These are phyloP conservation scores for Catharus fuscescens DNA, from an alignment of 2,113 vertebrate genomes.

Conservation along the genomic window DNA sequence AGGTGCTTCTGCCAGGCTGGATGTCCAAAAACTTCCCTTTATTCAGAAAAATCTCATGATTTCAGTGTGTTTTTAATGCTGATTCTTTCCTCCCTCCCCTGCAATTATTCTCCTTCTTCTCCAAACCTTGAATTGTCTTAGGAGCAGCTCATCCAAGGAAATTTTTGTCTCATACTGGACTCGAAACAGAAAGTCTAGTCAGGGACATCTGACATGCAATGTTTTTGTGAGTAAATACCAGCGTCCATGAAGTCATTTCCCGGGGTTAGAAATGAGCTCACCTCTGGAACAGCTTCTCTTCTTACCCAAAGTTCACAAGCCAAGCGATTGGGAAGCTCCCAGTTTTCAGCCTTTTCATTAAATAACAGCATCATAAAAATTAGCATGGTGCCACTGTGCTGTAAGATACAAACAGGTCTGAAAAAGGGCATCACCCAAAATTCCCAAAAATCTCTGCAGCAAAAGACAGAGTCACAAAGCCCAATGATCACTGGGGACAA, in stretches of 20 bases:
- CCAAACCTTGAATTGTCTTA: constrained; percentile 46
- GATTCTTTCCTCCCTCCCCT: background rate
- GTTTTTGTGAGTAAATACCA: constrained; percentile 77
- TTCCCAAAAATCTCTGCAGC: background rate
- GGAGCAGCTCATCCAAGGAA: constrained; percentile 75
- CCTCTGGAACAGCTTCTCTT: constrained; percentile 30
- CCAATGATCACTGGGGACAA: background rate
- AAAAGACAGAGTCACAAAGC: background rate
- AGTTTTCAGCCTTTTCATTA: background rate
- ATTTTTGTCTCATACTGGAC: constrained; percentile 78
- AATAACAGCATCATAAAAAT: background rate
- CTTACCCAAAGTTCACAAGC: constrained; percentile 54
- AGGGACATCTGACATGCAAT: constrained; percentile 67
- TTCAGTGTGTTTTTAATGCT: background rate
- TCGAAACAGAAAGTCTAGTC: constrained; percentile 76
- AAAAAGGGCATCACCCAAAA: background rate
- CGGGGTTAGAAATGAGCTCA: constrained; percentile 68
- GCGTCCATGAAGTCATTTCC: constrained; percentile 76
- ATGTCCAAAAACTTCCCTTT: background rate
- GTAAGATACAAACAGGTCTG: rapidly evolving
- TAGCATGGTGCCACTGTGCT: background rate
- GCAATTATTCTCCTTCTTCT: background rate
- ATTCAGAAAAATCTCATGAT: background rate
- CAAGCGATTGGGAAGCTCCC: background rate
- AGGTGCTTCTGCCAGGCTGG: background rate